Conservation (phyloP, 2,797 vertebrate species). For the Galaxias olidus region DNA sequence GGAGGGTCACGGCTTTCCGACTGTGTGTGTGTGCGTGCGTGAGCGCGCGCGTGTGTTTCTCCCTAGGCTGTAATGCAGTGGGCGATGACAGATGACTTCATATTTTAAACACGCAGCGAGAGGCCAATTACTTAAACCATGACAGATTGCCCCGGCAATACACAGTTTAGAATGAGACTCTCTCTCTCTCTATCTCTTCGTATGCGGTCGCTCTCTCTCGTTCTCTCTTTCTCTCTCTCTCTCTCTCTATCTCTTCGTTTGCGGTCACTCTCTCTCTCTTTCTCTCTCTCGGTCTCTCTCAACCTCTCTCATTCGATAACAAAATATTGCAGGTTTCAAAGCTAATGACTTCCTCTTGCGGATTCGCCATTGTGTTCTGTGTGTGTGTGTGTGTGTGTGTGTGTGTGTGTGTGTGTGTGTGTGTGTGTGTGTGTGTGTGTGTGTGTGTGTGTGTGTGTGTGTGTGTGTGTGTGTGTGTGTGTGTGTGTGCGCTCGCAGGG, state of each 20-base stretch:
- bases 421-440: conserved; percentile 45
- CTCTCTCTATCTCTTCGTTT: not conserved
- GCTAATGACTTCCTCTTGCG: conserved; percentile 75
- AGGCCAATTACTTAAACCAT: conserved; percentile 82
- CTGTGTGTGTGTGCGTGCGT: conserved; percentile 9
- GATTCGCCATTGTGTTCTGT: conserved; percentile 43
- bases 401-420: conserved; percentile 25
- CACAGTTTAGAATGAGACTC: conserved; percentile 70
- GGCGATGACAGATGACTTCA: conserved; percentile 75
- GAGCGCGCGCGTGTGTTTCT: conserved; percentile 24
- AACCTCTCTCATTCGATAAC: conserved; percentile 52
- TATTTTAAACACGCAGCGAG: conserved; percentile 59
- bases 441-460: conserved; percentile 34
- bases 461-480: conserved; percentile 14
- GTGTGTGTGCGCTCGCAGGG: conserved; percentile 51
- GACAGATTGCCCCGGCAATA: conserved; percentile 83
- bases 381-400: conserved; percentile 10
- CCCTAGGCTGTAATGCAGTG: conserved; percentile 65
- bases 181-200: conserved; percentile 6
- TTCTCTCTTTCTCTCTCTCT: conserved; percentile 22
- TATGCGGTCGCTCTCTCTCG: not conserved
- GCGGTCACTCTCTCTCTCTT: not conserved
- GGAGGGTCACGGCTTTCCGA: conserved; percentile 62
- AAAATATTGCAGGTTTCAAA: conserved; percentile 67
- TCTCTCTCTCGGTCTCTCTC: not conserved